Percentiles rank a stretch among this genome's conserved stretches.
These are phyloP conservation scores for Heliothis peltigera DNA, from an alignment of 2,888 invertebrate genomes.

Conservation along the genomic window DNA sequence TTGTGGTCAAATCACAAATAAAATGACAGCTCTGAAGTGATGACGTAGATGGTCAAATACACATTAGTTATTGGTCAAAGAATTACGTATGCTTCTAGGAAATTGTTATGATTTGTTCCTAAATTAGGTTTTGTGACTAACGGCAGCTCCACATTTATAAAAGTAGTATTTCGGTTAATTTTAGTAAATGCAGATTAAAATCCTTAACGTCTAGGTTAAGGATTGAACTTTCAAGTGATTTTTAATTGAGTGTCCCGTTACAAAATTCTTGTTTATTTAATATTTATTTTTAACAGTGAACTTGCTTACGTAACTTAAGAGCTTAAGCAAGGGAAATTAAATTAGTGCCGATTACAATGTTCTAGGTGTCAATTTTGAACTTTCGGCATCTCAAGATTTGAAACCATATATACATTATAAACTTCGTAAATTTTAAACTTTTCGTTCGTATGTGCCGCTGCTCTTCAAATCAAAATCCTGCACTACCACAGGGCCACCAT, in stretches of 20 bases:
- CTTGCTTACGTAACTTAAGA: too few species aligned
- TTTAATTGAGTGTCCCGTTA: not conserved
- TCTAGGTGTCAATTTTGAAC: too few species aligned
- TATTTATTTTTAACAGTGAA: too few species aligned
- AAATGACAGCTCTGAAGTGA: conserved; percentile 13
- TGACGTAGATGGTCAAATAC: conserved; percentile 31
- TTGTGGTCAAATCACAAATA: conserved; percentile 14
- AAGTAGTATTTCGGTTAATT: not conserved
- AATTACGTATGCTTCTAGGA: conserved; percentile 2
- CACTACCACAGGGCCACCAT: conserved; percentile 9
- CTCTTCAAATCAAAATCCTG: conserved; percentile 5
- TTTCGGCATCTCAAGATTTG: too few species aligned
- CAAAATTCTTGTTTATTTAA: not conserved
- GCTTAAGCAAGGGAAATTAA: too few species aligned
- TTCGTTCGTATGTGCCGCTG: not conserved
- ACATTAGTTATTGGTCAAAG: conserved; percentile 7
- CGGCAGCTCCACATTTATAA: not conserved
- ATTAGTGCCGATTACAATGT: too few species aligned
- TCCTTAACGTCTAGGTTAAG: not conserved
- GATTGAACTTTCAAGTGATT: not conserved
- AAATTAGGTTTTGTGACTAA: conserved; percentile 17
- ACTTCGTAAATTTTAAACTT: too few species aligned
- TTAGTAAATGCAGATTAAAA: not conserved
- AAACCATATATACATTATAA: too few species aligned
- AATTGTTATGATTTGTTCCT: not conserved